Evolutionary conservation across 2,888 invertebrate species (phyloP).

Genomic region (Oscheius onirici): DNA sequence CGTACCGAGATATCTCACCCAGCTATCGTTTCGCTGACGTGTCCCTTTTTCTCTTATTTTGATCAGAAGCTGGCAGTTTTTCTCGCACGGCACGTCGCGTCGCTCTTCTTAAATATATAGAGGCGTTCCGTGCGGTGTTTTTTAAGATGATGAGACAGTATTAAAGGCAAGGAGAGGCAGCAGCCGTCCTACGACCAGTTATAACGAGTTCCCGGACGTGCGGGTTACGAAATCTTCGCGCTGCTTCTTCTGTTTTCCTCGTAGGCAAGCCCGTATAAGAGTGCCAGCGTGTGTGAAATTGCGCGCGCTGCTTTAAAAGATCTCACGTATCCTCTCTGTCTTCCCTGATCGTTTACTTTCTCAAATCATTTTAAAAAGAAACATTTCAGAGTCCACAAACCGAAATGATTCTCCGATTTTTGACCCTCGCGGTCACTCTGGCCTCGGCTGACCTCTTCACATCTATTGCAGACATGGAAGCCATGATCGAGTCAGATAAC

Average conservation of each 20-base stretch:
- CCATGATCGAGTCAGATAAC: slow-evolving; percentile 72
- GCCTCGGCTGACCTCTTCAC: slow-evolving; percentile 73
- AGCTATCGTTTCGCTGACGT: too few species aligned
- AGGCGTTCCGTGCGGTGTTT: slow-evolving; percentile 2
- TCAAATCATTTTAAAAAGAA: neutral
- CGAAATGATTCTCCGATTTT: slow-evolving; percentile 16
- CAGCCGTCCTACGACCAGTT: slow-evolving; percentile 14
- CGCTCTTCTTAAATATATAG: neutral
- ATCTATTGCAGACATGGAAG: slow-evolving; percentile 73
- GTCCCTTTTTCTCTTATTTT: too few species aligned
- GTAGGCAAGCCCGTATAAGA: slow-evolving; percentile 27
- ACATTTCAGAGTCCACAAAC: neutral
- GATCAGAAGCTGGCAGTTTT: too few species aligned
- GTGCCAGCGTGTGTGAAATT: too few species aligned
- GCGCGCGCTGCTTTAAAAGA: too few species aligned
- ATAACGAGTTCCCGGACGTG: slow-evolving; percentile 18
- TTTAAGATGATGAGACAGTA: slow-evolving; percentile 5
- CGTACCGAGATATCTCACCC: too few species aligned
- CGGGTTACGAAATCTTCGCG: slow-evolving; percentile 19
- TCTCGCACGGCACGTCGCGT: too few species aligned
- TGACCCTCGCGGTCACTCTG: neutral
- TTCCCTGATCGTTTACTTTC: neutral
- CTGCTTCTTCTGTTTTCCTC: slow-evolving; percentile 31
- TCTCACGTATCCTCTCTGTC: neutral
- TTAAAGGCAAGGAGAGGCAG: neutral